Percentiles rank a stretch among this genome's conserved stretches.
Conservation (phyloP, 2,797 vertebrate genomes). For the Ciconia nigra region DNA sequence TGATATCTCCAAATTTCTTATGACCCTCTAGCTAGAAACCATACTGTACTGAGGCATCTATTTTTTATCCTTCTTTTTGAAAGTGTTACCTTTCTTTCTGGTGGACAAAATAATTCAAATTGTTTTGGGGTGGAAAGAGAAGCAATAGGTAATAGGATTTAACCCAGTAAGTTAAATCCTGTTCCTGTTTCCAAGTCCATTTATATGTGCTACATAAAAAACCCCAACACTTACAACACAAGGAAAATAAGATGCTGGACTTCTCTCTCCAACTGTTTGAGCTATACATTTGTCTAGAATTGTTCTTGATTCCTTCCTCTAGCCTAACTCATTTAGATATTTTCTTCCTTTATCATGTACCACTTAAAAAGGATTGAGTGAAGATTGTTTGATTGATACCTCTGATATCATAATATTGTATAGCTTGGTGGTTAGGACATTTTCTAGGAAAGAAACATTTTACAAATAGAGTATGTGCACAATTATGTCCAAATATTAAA, state of each 20-base stretch:
- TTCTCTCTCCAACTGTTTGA: neutral
- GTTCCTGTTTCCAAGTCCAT: neutral
- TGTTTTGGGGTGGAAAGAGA: neutral
- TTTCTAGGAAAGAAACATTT: neutral
- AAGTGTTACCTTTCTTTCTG: neutral
- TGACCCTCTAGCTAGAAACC: neutral
- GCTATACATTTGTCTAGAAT: neutral
- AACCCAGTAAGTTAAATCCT: neutral
- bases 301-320: neutral
- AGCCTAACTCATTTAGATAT: neutral
- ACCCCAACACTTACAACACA: neutral
- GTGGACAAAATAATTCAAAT: neutral
- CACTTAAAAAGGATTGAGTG: neutral
- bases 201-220: neutral
- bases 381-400: neutral
- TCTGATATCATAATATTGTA: neutral
- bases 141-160: neutral
- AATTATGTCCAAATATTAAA: neutral
- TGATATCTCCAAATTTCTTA: neutral
- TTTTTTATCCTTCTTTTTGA: neutral
- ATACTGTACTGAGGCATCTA: neutral
- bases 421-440: neutral
- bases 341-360: neutral
- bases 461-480: neutral
- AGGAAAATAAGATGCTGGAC: neutral